Evolutionary conservation across 2,888 invertebrate species (phyloP), one percentile per base, ranked within the genome.

Genomic region (Electrophaes corylata): DNA sequence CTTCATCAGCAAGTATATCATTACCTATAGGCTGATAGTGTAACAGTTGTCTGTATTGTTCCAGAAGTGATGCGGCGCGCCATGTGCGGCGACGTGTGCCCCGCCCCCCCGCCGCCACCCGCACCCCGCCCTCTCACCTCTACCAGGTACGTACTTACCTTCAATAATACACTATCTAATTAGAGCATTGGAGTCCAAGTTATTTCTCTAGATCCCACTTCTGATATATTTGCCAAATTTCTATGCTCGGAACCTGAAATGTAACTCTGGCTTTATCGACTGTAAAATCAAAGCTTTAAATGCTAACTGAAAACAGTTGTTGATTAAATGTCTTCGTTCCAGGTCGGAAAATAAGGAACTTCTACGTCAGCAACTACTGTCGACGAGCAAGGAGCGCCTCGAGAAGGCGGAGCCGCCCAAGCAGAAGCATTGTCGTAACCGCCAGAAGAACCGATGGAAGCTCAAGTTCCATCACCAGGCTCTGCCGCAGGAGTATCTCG

Each of bases 381-480:
- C 89, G 3, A 81, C 87, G 35, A 90, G 85, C 66, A 91, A 88
- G 63, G 89, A 90, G 43, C 84, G 88, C 1, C 72, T 73, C 37
- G 85, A 85, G 14, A 82, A 84, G 58, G 66, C 78, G 3, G 86
- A 86, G 52, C 76, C 80, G 1, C 78, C 85, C 1, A 85, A 85
- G 59, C 79, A 75, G 47, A 89, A 88, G 67, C 86, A 80, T 66
- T 76, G 78, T 29, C 80, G 92, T 33, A 87, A 76, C 71, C 86
- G 94, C n/a, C 92, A 94, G 75, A 94, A 94, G 81, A 94, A 94
- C 41, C 87, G 95, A 69, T 94, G 95, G 92, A 96, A 96, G 80
- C 89, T 96, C 47, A 95, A 96, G 77, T 96, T 96, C 79, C 96
- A 96, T 72, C 96, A 96, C 77, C 96, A 96, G 78, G 96, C 96